Evolutionary conservation across 2,113 vertebrate genomes (phyloP).

Genomic region (Syrrhaptes paradoxus): DNA sequence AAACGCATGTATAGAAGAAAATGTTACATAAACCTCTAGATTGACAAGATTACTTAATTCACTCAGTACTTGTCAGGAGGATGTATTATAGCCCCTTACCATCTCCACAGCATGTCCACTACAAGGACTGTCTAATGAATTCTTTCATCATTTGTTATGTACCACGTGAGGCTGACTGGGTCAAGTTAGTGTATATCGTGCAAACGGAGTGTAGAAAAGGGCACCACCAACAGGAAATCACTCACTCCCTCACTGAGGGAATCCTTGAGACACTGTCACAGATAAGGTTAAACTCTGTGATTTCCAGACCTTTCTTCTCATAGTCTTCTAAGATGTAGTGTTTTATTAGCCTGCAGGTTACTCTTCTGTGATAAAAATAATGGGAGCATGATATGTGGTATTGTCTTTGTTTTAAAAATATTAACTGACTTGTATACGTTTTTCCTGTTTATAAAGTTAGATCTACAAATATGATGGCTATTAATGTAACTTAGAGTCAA

Average conservation of each 20-base stretch:
- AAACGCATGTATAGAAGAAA: background rate
- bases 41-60: background rate
- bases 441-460: background rate
- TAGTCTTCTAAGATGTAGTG: background rate
- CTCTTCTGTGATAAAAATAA: background rate
- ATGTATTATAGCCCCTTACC: background rate
- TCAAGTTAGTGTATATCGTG: background rate
- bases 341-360: background rate
- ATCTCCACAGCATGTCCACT: background rate
- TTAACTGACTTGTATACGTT: background rate
- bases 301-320: background rate
- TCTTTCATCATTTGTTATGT: fast-evolving
- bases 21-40: background rate
- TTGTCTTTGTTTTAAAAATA: background rate
- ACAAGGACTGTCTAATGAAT: background rate
- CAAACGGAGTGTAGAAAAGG: background rate
- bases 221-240: background rate
- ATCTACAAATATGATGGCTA: background rate
- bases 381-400: background rate
- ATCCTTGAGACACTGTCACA: background rate
- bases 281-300: background rate
- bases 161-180: background rate
- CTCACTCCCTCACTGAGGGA: background rate
- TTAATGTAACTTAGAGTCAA: background rate
- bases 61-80: background rate